A percentile compares a stretch with the other conserved stretches of the same genome.
Evolutionary conservation across 2,113 vertebrate species (phyloP).

Genomic region (Nerophis lumbriciformis): DNA sequence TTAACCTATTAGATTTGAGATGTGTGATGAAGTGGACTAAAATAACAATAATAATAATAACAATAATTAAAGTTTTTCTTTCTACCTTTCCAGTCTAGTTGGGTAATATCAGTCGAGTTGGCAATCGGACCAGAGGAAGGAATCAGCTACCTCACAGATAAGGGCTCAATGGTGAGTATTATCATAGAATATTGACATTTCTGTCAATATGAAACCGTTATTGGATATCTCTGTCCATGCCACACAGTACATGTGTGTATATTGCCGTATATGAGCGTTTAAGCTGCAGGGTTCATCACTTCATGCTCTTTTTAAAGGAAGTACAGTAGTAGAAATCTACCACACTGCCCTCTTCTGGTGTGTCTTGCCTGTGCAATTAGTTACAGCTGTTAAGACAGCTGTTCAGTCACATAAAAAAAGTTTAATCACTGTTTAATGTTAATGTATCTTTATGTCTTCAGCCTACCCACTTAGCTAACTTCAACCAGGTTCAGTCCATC

Average conservation of each 20-base stretch:
- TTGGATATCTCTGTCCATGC: not conserved
- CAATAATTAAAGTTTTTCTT: not conserved
- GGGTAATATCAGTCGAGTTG: slow-evolving; percentile 96
- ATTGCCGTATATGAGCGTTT: not conserved
- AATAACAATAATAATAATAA: not conserved
- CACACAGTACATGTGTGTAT: too few species aligned
- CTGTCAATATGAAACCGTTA: not conserved
- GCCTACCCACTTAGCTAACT: slow-evolving; percentile 93
- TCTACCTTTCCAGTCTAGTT: slow-evolving; percentile 81
- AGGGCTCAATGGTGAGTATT: slow-evolving; percentile 88
- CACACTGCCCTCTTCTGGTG: slow-evolving; percentile 47
- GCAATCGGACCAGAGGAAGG: slow-evolving; percentile 97
- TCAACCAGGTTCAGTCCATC: slow-evolving; percentile 91
- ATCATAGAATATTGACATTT: not conserved
- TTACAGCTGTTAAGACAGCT: not conserved
- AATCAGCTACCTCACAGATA: slow-evolving; percentile 99
- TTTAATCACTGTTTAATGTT: not conserved
- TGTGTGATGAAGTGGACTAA: not conserved
- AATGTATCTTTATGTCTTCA: slow-evolving; percentile 46
- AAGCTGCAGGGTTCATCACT: too few species aligned
- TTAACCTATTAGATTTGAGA: too few species aligned
- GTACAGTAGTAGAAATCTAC: not conserved
- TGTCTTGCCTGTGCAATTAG: not conserved
- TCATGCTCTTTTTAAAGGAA: not conserved
- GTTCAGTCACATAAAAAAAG: not conserved